Evolutionary conservation across 1,140 invertebrate species (phyloP), one percentile per base, ranked within the genome.

Genomic region (Neotoxoptera formosana): DNA sequence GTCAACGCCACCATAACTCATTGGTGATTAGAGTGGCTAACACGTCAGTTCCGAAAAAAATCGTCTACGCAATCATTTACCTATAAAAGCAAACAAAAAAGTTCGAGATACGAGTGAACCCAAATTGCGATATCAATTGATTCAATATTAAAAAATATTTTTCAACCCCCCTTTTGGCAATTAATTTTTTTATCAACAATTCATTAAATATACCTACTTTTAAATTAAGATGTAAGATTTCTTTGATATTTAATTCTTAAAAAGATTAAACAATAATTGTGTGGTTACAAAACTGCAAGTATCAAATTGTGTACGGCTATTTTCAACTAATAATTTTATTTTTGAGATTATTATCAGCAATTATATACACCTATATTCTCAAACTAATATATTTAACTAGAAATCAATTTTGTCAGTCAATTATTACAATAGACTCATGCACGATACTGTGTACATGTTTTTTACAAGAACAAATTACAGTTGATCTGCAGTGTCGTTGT

Each of bases 341-440:
- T 67, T 76, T 76, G 4, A 76, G n/a, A 76, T 76, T n/a, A 76
- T 76, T n/a, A n/a, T 67, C 60, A 14, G 20, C 30, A 67, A 67
- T 60, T 30, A 60, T 60, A 60, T 30, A 60, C 56, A 30, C 25
- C 25, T 30, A 25, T 30, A 60, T 30, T n/a, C 30, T 17, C n/a
- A 17, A 34, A 76, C 6, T 76, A 67, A 67, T 67, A 76, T 76
- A n/a, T 76, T n/a, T 76, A 76, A 76, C n/a, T 76, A 7, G 30
- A 76, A 76, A 76, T 76, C 30, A n/a, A 76, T 76, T 76, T 76
- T n/a, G 30, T 76, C 60, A 76, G n/a, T n/a, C 60, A 76, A 76
- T 76, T 76, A 76, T n/a, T 34, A n/a, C 60, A 76, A n/a, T 76
- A 76, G 30, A 76, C n/a, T n/a, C 14, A 7, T 34, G n/a, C n/a